Base-by-base conservation (phyloP, 2,888 invertebrate genomes). In the Saturnia pavonia region DNA sequence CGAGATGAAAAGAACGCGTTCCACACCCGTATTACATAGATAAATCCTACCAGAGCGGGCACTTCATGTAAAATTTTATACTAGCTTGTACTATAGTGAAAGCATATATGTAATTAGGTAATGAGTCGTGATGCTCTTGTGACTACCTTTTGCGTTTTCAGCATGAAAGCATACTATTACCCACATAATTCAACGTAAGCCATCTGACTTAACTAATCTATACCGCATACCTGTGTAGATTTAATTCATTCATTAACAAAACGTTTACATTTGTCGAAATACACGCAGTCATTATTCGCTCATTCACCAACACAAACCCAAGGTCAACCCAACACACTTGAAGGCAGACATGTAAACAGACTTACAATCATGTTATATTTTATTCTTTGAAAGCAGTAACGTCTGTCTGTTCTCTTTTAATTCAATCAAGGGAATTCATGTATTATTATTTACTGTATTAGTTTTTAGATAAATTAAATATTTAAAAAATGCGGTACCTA, bases 1-100 rank as follows among this genome's bases (percentile, higher is more conserved):
- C 25, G 27, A 60, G 25, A 60, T 60, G 57, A 60, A 60, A 60
- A 27, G 57, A 60, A 27, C 12, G 16, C 57, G 25, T 14, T 27
- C 57, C 57, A 54, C 57, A 60, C 57, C 34, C 57, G 27, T 25
- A 60, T 60, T 14, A 60, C 57, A 57, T 57, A 60, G 57, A 60
- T 14, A 25, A 60, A 11, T 14, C 12, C 0, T 14, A 14, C 3
- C 57, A 60, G 57, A 60, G 16, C 25, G 27, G 25, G 6, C 25
- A 60, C 27, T 27, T 60, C 12, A 8, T 14, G 12, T 27, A 27
- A 25, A 27, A 14, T 4, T 60, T 25, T 27, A 34, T 34, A 34
- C 2, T 6, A 4, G 34, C 6, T 34, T 34, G 34, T 34, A 34
- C 6, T 6, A 34, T 34, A 34, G 34, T 34, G 34, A 34, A 34